A percentile compares a stretch with the other conserved stretches of the same genome.
Evolutionary conservation across 35 echinoderm and acorn worm species (phyloP).

Genomic region (Acanthaster planci): DNA sequence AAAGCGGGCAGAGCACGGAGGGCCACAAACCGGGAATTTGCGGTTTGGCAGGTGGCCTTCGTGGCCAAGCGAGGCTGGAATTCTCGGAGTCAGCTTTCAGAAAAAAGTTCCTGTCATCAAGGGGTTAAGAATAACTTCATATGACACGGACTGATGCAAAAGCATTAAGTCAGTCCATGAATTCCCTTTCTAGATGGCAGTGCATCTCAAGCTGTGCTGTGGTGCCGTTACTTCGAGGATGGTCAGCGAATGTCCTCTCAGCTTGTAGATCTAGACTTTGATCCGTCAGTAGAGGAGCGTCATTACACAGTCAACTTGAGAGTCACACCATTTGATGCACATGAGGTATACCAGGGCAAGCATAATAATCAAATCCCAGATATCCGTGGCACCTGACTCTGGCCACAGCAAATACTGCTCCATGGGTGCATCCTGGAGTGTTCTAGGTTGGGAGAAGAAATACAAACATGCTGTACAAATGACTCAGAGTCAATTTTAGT

Average conservation of each 20-base stretch:
- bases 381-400: background rate
- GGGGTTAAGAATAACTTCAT: no score
- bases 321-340: slow-evolving; percentile 16
- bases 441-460: background rate
- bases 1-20: no score
- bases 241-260: background rate
- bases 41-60: no score
- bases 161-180: no score
- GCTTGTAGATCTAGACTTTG: slow-evolving; percentile 14
- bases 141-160: no score
- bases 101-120: no score
- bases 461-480: background rate
- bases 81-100: no score
- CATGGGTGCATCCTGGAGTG: background rate
- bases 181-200: background rate
- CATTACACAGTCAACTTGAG: slow-evolving; percentile 17
- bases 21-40: no score
- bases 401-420: background rate
- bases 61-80: no score
- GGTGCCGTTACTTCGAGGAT: slow-evolving; percentile 39
- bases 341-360: background rate
- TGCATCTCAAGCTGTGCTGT: slow-evolving; percentile 23
- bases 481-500: background rate
- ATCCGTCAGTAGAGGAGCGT: slow-evolving; percentile 23
- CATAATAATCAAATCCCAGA: background rate